Percentiles rank a stretch among this genome's conserved stretches.
phyloP scores from a whole-genome alignment of 2,888 invertebrate species.

The Drosophila atripex region DNA sequence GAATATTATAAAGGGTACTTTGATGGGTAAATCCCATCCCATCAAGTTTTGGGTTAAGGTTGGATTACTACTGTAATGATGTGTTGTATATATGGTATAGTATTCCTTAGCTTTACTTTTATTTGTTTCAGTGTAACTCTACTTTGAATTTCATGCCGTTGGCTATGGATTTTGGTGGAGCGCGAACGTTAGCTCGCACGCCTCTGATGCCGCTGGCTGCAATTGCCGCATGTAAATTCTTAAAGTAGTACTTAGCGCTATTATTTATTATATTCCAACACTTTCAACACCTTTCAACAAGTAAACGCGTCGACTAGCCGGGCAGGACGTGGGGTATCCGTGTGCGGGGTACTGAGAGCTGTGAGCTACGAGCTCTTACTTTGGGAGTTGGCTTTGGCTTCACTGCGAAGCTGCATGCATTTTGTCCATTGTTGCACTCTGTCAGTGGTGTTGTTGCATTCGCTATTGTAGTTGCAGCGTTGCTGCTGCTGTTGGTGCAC shows the following conservation, averaged over 20 bases:
- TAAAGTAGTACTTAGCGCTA: constrained; percentile 81
- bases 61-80: too few species aligned
- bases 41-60: too few species aligned
- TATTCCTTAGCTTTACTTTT: not conserved
- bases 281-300: constrained; percentile 82
- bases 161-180: constrained; percentile 64
- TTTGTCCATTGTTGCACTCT: constrained; percentile 39
- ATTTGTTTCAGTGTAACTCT: constrained; percentile 10
- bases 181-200: constrained; percentile 21
- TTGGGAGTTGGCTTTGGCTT: constrained; percentile 32
- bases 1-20: not conserved
- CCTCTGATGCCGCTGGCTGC: constrained; percentile 52
- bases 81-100: too few species aligned
- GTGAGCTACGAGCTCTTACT: constrained; percentile 20
- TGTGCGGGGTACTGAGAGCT: constrained; percentile 15
- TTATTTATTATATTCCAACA: constrained; percentile 82
- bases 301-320: constrained; percentile 47
- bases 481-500: constrained; percentile 51
- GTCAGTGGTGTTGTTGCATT: constrained; percentile 25
- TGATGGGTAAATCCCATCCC: not conserved
- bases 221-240: constrained; percentile 81
- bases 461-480: constrained; percentile 28
- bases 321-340: constrained; percentile 11
- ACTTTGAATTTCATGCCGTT: constrained; percentile 24
- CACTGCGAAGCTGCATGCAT: constrained; percentile 26